Evolutionary conservation across 92 coral and sea anemone genomes (phyloP).

Genomic region (Porites rus): DNA sequence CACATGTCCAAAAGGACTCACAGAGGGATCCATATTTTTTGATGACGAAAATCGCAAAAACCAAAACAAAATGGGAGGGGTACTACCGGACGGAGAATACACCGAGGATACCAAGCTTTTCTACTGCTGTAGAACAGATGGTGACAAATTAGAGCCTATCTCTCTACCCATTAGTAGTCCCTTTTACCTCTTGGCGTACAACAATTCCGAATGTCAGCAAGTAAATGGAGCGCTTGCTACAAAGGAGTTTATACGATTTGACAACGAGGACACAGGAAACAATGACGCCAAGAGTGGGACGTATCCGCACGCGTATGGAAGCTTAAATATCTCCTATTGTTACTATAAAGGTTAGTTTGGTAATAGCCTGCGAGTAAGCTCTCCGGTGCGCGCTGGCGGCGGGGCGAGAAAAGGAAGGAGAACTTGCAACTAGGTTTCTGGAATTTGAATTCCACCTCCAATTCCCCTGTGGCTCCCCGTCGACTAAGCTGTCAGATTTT

Average conservation of each 20-base stretch:
- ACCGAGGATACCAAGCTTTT: slow-evolving; percentile 47
- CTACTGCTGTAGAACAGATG: slow-evolving; percentile 76
- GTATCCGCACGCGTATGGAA: slow-evolving; percentile 49
- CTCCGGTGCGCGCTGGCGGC: not conserved
- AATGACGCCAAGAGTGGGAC: slow-evolving; percentile 25
- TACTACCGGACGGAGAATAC: slow-evolving; percentile 73
- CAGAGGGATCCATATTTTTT: slow-evolving; percentile 63
- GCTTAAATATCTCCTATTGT: slow-evolving; percentile 62
- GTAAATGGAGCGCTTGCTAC: slow-evolving; percentile 76
- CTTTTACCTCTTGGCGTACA: slow-evolving; percentile 70
- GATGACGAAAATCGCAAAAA: slow-evolving; percentile 75
- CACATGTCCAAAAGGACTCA: slow-evolving; percentile 64
- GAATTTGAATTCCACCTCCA: no score
- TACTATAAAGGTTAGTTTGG: slow-evolving; percentile 63
- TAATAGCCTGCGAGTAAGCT: no score
- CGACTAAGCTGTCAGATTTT: no score
- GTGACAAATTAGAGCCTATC: slow-evolving; percentile 60
- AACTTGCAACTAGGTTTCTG: no score
- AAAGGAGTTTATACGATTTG: slow-evolving; percentile 65
- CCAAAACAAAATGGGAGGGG: slow-evolving; percentile 54
- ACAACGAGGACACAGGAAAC: slow-evolving; percentile 45
- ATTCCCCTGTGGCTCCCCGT: no score
- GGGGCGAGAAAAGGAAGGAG: not conserved
- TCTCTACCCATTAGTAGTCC: slow-evolving; percentile 63
- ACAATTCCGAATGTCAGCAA: slow-evolving; percentile 69